Conservation (phyloP, 2,888 invertebrate species). For the Parochlus steinenii region DNA sequence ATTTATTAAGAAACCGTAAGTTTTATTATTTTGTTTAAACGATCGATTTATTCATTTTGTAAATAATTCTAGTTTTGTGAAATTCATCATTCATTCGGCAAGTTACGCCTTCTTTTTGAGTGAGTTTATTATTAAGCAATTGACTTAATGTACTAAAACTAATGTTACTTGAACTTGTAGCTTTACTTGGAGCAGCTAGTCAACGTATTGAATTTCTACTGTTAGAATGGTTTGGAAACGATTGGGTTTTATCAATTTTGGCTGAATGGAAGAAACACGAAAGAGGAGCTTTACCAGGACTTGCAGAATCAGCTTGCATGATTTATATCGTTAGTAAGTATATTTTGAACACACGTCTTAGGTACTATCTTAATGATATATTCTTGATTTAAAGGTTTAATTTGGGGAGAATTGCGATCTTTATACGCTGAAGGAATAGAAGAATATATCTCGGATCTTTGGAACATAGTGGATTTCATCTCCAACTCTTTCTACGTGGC, state of each 20-base stretch:
- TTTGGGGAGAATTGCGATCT: constrained; percentile 85
- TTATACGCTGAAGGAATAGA: constrained; percentile 79
- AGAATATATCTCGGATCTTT: constrained; percentile 87
- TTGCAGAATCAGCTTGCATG: constrained; percentile 68
- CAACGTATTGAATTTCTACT: constrained; percentile 74
- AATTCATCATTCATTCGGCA: constrained; percentile 93
- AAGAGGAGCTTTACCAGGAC: constrained; percentile 59
- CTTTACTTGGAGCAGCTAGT: constrained; percentile 82
- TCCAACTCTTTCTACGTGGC: constrained; percentile 92
- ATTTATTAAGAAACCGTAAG: constrained; percentile 94
- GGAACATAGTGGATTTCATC: constrained; percentile 97
- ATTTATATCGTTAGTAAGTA: constrained; percentile 72
- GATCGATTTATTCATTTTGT: too few species aligned
- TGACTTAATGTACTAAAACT: not conserved
- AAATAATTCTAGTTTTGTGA: too few species aligned
- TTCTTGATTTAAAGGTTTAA: constrained; percentile 52
- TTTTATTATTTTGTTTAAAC: too few species aligned
- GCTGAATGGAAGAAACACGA: constrained; percentile 63
- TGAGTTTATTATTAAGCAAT: constrained; percentile 36
- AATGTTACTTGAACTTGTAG: constrained; percentile 32
- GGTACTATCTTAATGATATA: not conserved
- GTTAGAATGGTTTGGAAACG: constrained; percentile 61
- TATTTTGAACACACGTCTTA: constrained; percentile 7
- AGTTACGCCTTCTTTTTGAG: constrained; percentile 92
- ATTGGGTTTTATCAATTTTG: constrained; percentile 57